phyloP scores from a whole-genome alignment of 1,140 invertebrate species.

The Drosophila pectinifera region DNA sequence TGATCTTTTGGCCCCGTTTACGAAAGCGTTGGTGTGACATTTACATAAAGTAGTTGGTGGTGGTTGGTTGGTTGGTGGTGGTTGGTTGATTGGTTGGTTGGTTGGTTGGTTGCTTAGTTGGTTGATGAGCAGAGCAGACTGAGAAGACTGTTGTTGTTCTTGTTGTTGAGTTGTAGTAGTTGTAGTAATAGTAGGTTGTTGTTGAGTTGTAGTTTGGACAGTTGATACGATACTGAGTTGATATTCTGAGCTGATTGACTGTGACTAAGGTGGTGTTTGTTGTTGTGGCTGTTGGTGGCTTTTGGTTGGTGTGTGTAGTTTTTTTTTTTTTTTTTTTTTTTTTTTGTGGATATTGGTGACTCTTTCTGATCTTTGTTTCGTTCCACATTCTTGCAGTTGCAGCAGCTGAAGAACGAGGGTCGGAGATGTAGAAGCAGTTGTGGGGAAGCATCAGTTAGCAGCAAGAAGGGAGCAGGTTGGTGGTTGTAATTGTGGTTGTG shows the following conservation, averaged over 20 bases:
- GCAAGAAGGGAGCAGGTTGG: conserved; percentile 41
- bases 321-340: neutral
- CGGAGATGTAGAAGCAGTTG: conserved; percentile 60
- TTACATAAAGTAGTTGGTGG: conserved; percentile 59
- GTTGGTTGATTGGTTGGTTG: conserved; percentile 43
- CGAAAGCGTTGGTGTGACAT: conserved; percentile 57
- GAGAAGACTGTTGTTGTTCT: conserved; percentile 61
- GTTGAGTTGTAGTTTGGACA: conserved; percentile 41
- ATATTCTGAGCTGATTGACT: conserved; percentile 45
- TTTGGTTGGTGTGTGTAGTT: conserved; percentile 44
- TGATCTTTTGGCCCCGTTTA: conserved; percentile 43
- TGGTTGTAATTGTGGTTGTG: conserved; percentile 34
- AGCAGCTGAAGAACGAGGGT: conserved; percentile 50
- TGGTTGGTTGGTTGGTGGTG: conserved; percentile 46
- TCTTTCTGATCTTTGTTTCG: conserved; percentile 25
- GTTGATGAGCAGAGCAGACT: conserved; percentile 65
- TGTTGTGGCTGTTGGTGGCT: conserved; percentile 27
- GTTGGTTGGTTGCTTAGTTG: conserved; percentile 44
- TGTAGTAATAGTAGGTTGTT: conserved; percentile 38
- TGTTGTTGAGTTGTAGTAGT: conserved; percentile 49
- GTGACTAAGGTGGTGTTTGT: conserved; percentile 47
- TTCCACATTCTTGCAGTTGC: conserved; percentile 19
- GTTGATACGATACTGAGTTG: conserved; percentile 39
- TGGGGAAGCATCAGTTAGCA: conserved; percentile 51
- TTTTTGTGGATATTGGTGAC: conserved; percentile 36